phyloP scores from a whole-genome alignment of 2,888 invertebrate genomes.

The Pristionchus mayeri region DNA sequence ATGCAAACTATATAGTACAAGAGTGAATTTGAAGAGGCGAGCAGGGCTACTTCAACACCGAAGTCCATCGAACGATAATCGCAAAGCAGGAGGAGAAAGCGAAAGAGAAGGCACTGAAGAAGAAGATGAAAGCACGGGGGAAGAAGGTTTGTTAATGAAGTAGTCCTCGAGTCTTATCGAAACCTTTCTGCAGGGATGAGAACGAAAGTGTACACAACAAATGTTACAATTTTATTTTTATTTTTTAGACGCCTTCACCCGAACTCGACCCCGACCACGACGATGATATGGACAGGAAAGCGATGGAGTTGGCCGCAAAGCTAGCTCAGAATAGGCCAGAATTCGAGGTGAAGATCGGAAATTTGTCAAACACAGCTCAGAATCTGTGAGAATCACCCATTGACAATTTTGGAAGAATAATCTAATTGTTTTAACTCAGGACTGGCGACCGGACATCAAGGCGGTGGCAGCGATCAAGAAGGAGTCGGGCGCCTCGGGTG shows the following conservation, averaged over 20 bases:
- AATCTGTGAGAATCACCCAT: not conserved
- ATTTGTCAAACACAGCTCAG: no score
- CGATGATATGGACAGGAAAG: conserved; percentile 71
- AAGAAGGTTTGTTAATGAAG: conserved; percentile 54
- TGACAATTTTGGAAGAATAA: not conserved
- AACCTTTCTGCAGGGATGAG: no score
- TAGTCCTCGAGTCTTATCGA: no score
- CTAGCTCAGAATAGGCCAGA: conserved; percentile 57
- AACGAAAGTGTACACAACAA: no score
- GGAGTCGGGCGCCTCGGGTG: conserved; percentile 53
- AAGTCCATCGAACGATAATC: conserved; percentile 64
- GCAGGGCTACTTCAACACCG: conserved; percentile 61
- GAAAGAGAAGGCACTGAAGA: conserved; percentile 71
- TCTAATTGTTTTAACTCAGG: no score
- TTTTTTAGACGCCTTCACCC: conserved; percentile 56
- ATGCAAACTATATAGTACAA: not conserved
- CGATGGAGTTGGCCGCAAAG: conserved; percentile 72
- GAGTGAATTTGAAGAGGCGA: conserved; percentile 29
- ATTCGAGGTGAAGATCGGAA: conserved; percentile 17
- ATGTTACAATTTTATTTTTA: no score
- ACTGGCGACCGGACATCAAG: conserved; percentile 63
- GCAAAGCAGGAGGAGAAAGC: conserved; percentile 68
- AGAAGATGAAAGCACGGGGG: conserved; percentile 63
- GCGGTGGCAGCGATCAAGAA: conserved; percentile 52
- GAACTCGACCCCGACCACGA: conserved; percentile 69